Evolutionary conservation across 2,888 invertebrate genomes (phyloP), one percentile per base, ranked within the genome.

Genomic region (Tubulanus polymorphus): DNA sequence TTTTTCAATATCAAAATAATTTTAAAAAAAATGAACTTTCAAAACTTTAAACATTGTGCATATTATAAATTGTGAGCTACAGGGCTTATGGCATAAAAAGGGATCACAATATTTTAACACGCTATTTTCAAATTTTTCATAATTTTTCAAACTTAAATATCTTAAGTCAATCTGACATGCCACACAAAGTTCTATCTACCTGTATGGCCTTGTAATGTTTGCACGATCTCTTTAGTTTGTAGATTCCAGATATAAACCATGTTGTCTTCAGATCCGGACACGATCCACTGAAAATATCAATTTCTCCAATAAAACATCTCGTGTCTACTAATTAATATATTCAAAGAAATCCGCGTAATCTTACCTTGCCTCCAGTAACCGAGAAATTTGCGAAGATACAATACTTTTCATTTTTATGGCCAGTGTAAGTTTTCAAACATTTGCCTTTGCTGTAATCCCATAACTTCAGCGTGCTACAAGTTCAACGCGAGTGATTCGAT

Each of bases 371-470:
- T 56, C 99, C 99, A 18, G 99, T 99, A 6, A 99, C 97, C 32
- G 97, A 99, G 80, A 99, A 99, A 81, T 99, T 99, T 48, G 99
- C 97, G 79, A 99, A 99, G 79, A 99, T 94, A 79, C 99, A 99
- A 81, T 95, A 99, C 79, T 99, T 99, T 80, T 97, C 96, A 80
- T 99, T 99, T 80, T 91, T 91, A 79, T 99, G 99, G 3, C 97
- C 97, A 0, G 90, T 90, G 76, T 99, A 99, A 0, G 95, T 95
- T 82, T 99, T 99, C 55, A 99, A 83, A 80, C 96, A 96, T 83
- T 97, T 92, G 63, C 95, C 96, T 83, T 99, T 93, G 61, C 93
- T 93, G 81, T 97, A 99, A 81, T 99, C 99, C 99, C 99, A 99
- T 55, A 99, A 82, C 80, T 99, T 99, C 20, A 99, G 84, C 1